Base-by-base conservation (phyloP, 2,888 invertebrate genomes). In the Enchytraeus crypticus region DNA sequence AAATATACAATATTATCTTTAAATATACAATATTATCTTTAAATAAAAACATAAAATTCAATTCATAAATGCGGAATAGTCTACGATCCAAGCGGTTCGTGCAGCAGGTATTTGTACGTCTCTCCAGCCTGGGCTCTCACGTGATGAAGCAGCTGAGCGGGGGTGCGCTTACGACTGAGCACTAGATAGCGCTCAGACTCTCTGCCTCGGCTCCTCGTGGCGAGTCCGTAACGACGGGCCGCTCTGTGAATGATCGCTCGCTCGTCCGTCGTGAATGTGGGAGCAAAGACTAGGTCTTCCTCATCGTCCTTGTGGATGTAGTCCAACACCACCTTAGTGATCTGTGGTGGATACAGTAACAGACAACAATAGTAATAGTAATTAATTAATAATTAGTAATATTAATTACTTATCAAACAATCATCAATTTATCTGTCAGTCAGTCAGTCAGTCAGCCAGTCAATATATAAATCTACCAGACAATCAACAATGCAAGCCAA, bases 191-290 rank as follows among this genome's bases (percentile, higher is more conserved):
- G 75, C 18, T 80, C 74, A 2, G 77, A 78, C 0, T 70, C 71
- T 34, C 76, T 78, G 0, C 84, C 84, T 59, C 80, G 78, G 71
- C 84, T 84, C 14, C 75, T 76, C 30, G 81, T 83, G 66, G 82
- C 82, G 47, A 84, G 73, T 8, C 80, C 80, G 66, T 81, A 71
- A 58, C 77, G 78, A 55, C 76, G 74, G 27, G 72, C 70, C 21
- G 71, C 68, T 18, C 70, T 66, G 65, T 82, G 82, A 56, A 82
- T 80, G 51, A 74, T 66, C 29, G 76, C 77, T 46, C 82, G 68
- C 69, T 82, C 81, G 5, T 80, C 80, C 63, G 76, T 77, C 3
- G 73, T 70, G 62, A 82, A 81, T 26, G 79, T 77, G 0, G 76
- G 62, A 1, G 79, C 71, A 66, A 82, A 81, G 27, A 75, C 76